These are phyloP conservation scores for Brachionus plicatilis DNA, from an alignment of 1,140 invertebrate species.

Conservation along the genomic window DNA sequence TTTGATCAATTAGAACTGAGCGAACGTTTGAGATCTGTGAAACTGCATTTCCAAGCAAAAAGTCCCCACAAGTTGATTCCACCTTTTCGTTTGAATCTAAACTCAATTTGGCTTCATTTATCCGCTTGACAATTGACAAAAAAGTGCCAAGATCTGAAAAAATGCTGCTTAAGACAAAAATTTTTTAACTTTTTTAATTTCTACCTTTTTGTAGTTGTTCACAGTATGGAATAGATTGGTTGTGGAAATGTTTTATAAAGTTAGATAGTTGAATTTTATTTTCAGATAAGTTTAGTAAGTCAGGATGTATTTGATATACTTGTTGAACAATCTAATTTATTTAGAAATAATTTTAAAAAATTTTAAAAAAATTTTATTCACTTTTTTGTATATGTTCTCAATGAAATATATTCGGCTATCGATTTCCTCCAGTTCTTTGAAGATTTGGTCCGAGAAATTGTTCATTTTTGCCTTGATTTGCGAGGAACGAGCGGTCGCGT, in stretches of 20 bases:
- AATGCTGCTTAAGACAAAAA: neutral
- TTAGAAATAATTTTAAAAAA: too few relatives aligned
- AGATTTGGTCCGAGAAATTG: neutral
- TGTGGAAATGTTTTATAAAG: neutral
- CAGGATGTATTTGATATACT: neutral
- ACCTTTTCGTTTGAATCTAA: neutral
- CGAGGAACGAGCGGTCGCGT: too few relatives aligned
- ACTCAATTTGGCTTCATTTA: neutral
- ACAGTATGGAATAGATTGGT: neutral
- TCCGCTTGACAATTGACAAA: neutral
- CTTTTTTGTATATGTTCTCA: neutral
- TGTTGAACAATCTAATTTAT: neutral
- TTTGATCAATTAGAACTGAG: neutral
- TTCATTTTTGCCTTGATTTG: neutral
- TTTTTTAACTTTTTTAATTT: neutral
- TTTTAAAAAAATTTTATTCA: too few relatives aligned
- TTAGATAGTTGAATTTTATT: neutral
- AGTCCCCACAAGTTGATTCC: neutral
- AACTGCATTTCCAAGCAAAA: neutral
- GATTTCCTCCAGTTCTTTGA: neutral
- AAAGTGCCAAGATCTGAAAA: neutral
- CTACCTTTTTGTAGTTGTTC: neutral
- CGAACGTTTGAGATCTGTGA: neutral
- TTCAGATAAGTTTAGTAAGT: neutral
- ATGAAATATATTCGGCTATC: neutral